phyloP scores from a whole-genome alignment of 2,888 invertebrate species.

The Eupithecia centaureata region DNA sequence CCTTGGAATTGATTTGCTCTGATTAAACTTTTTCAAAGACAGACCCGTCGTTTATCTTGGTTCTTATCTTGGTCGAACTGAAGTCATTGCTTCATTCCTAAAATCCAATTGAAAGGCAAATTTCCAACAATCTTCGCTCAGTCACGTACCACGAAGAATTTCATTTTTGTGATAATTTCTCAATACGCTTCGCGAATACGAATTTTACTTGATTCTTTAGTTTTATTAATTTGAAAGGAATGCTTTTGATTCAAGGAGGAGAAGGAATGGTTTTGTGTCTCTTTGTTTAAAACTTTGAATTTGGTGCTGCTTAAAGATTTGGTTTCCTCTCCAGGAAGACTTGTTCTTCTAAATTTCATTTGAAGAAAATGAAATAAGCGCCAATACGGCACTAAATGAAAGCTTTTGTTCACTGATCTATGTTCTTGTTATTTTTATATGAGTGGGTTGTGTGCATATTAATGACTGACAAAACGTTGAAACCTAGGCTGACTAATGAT shows the following conservation, averaged over 20 bases:
- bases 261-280: neutral
- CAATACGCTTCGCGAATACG: slow-evolving; percentile 6
- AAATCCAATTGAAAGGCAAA: slow-evolving; percentile 3
- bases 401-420: no score
- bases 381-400: no score
- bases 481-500: no score
- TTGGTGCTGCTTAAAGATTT: neutral
- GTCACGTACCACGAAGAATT: slow-evolving; percentile 9
- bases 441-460: no score
- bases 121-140: neutral
- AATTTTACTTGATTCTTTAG: neutral
- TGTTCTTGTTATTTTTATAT: no score
- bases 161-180: slow-evolving; percentile 24
- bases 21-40: neutral
- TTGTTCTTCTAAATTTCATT: no score
- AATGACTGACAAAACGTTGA: no score
- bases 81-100: slow-evolving; percentile 5
- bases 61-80: slow-evolving; percentile 1
- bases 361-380: no score
- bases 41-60: neutral
- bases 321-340: no score
- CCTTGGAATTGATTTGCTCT: neutral
- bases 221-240: neutral
- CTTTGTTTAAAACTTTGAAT: neutral
- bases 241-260: slow-evolving; percentile 11